phyloP scores from a whole-genome alignment of 2,113 vertebrate species.

The Callopanchax toddi region DNA sequence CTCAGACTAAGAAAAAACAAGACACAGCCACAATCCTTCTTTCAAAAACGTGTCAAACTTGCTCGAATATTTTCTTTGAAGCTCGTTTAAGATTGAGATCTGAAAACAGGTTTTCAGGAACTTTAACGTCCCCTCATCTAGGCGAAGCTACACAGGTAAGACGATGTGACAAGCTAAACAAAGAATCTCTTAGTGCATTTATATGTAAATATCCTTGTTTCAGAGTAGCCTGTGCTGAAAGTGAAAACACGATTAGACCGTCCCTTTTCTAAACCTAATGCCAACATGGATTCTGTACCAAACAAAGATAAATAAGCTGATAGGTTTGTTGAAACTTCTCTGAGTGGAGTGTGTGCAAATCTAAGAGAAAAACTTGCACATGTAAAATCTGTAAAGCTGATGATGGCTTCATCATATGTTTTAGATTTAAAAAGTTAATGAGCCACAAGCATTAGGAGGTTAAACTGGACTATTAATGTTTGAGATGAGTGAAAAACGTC shows the following conservation, averaged over 20 bases:
- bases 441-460: not conserved
- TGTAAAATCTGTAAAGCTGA: conserved; percentile 5
- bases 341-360: conserved; percentile 40
- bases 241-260: conserved; percentile 31
- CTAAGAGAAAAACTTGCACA: conserved; percentile 1
- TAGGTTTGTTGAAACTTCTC: conserved; percentile 6
- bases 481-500: not conserved
- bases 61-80: too few species aligned
- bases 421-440: not conserved
- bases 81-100: not conserved
- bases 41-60: too few species aligned
- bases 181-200: conserved; percentile 65
- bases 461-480: not conserved
- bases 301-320: not conserved
- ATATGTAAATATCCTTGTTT: conserved; percentile 29
- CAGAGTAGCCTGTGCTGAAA: conserved; percentile 21
- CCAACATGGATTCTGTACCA: conserved; percentile 21
- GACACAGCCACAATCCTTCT: too few species aligned
- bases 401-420: not conserved
- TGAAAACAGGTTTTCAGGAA: conserved; percentile 5
- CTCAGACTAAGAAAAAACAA: not conserved
- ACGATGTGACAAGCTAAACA: conserved; percentile 29
- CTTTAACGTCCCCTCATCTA: conserved; percentile 16
- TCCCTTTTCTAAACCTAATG: conserved; percentile 74
- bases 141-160: conserved; percentile 27